phyloP scores from a whole-genome alignment of 2,888 invertebrate species.

The Cyclophora albipunctata region DNA sequence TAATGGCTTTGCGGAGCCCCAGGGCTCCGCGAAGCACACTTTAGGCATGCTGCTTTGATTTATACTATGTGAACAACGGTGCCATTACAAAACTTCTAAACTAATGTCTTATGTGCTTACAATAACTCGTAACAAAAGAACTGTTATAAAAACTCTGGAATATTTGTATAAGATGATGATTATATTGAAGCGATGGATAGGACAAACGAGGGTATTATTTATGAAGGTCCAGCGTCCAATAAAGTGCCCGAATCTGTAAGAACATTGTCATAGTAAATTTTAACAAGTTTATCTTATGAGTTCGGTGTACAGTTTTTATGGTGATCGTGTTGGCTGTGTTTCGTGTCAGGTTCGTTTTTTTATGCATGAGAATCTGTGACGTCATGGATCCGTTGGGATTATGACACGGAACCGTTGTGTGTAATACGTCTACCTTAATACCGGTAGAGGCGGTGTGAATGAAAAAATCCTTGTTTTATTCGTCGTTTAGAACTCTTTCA shows the following conservation, averaged over 20 bases:
- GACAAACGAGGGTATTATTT: conserved; percentile 39
- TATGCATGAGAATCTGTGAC: neutral
- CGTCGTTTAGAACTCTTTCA: no score
- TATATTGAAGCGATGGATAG: conserved; percentile 22
- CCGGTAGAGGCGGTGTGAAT: no score
- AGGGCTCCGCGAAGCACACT: no score
- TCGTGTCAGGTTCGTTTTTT: neutral
- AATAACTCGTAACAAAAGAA: no score
- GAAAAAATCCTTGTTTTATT: no score
- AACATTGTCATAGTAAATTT: conserved; percentile 33
- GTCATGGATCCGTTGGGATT: neutral
- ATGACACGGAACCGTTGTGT: no score
- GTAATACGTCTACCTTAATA: no score
- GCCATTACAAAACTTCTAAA: no score
- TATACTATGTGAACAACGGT: no score
- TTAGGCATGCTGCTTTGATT: no score
- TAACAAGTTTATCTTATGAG: conserved; percentile 24
- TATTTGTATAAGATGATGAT: conserved; percentile 27
- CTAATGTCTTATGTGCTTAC: no score
- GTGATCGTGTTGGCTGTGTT: conserved; percentile 10
- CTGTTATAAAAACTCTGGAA: conserved; percentile 14
- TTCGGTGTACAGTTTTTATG: conserved; percentile 17
- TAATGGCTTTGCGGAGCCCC: no score
- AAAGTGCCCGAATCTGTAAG: conserved; percentile 33
- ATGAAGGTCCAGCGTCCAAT: conserved; percentile 31